Base-by-base conservation (phyloP, 2,888 invertebrate genomes). In the Caenorhabditis sp. region DNA sequence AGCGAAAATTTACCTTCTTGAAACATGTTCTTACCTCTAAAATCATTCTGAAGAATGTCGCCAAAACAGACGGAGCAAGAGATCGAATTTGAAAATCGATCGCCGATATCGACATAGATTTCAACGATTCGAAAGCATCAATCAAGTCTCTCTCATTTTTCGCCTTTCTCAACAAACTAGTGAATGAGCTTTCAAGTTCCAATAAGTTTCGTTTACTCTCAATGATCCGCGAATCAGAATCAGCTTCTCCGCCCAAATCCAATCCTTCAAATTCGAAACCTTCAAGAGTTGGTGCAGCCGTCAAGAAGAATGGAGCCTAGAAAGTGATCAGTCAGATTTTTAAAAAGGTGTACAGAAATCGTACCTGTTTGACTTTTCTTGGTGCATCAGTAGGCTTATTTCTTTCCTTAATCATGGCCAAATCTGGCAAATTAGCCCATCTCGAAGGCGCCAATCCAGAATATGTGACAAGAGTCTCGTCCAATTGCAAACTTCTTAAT, bases 301-400 rank as follows among this genome's bases (percentile, higher is more conserved):
- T 95, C 61, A 97, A 90, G 88, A 99, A 97, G 90, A 99, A 99
- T 0, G 97, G 97, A 0, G 95, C 97, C 56, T 68, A 23, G 52
- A 61, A 62, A 49, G 14, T 26, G 17, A 50, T 17, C 12, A 43
- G 14, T 17, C 49, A n/a, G 49, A 20, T 53, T 31, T 31, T 31
- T 31, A 52, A 52, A 52, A 23, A 52, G 5, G 52, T 52, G 4
- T 31, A 7, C 31, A 10, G 10, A 31, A 31, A 57, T n/a, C 57
- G 8, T 31, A 71, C 71, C 72, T 93, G 92, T 89, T 94, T 94
- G 0, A 94, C 93, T 1, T 91, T 91, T 85, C 94, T 94, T 0
- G 93, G 91, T 0, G 93, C 92, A 60, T 92, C 92, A 88, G 92
- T 94, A 0, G 97, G 95, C 87, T 94, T 96, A 88, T 97, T 97